phyloP scores from a whole-genome alignment of 2,113 vertebrate genomes.

The Tyrannus savana region DNA sequence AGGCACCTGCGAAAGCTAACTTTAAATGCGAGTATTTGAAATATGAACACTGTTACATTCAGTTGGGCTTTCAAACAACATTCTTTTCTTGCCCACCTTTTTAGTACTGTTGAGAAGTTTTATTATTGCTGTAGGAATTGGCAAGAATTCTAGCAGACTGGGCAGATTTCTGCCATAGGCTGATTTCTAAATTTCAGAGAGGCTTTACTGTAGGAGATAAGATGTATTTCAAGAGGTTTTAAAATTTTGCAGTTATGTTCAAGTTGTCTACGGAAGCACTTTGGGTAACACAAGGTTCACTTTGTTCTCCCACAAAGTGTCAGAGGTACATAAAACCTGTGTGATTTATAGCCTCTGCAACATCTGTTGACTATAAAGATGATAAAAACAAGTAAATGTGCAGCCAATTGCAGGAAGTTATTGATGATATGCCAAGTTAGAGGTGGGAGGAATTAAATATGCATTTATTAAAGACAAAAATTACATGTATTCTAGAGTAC shows the following conservation, averaged over 20 bases:
- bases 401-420: conserved; percentile 36
- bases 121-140: not conserved
- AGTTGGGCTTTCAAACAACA: not conserved
- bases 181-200: not conserved
- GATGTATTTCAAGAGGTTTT: not conserved
- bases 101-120: not conserved
- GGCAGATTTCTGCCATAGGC: not conserved
- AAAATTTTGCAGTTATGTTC: not conserved
- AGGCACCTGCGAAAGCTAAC: not conserved
- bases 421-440: conserved; percentile 10
- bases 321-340: not conserved
- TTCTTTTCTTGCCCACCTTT: not conserved
- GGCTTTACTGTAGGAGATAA: not conserved
- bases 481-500: not conserved
- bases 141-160: not conserved
- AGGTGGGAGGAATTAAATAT: conserved; percentile 46
- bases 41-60: not conserved
- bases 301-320: not conserved
- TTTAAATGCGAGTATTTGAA: not conserved
- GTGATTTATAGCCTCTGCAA: not conserved
- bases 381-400: conserved; percentile 25
- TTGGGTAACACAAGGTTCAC: not conserved
- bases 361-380: conserved; percentile 33
- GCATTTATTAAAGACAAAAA: conserved; percentile 28
- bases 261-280: not conserved